Evolutionary conservation across 2,888 invertebrate genomes (phyloP).

Genomic region (Drosophila nr. medialis): DNA sequence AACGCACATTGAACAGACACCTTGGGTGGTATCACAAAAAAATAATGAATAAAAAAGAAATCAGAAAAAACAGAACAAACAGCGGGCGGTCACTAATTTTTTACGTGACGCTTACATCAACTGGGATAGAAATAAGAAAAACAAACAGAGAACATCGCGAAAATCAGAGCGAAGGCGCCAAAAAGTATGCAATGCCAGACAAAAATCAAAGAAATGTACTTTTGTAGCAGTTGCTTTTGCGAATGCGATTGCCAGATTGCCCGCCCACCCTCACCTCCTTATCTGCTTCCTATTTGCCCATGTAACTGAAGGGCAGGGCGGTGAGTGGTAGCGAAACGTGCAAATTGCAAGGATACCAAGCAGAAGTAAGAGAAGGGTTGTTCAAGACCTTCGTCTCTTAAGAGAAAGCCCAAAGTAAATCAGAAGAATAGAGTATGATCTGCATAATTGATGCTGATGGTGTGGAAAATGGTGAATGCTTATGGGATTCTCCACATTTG

Average conservation of each 20-base stretch:
- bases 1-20: slow-evolving; percentile 51
- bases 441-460: neutral
- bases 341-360: slow-evolving; percentile 53
- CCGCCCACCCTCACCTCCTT: slow-evolving; percentile 5
- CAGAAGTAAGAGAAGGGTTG: slow-evolving; percentile 12
- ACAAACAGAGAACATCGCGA: slow-evolving; percentile 39
- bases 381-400: neutral
- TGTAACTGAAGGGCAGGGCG: slow-evolving; percentile 63
- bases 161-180: slow-evolving; percentile 72
- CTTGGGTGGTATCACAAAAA: slow-evolving; percentile 60
- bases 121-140: slow-evolving; percentile 22
- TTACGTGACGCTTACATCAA: slow-evolving; percentile 69
- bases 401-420: neutral
- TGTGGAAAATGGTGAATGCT: neutral
- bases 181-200: slow-evolving; percentile 66
- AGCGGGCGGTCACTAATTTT: slow-evolving; percentile 77
- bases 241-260: slow-evolving; percentile 46
- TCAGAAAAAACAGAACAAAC: slow-evolving; percentile 47
- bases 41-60: slow-evolving; percentile 3
- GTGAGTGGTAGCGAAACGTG: slow-evolving; percentile 55
- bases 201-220: slow-evolving; percentile 66
- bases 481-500: neutral
- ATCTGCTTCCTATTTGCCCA: slow-evolving; percentile 10
- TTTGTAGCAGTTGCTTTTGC: slow-evolving; percentile 29
- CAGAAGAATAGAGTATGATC: neutral